These are phyloP conservation scores for Smittia sp. DNA, from an alignment of 2,888 invertebrate genomes.

Conservation along the genomic window DNA sequence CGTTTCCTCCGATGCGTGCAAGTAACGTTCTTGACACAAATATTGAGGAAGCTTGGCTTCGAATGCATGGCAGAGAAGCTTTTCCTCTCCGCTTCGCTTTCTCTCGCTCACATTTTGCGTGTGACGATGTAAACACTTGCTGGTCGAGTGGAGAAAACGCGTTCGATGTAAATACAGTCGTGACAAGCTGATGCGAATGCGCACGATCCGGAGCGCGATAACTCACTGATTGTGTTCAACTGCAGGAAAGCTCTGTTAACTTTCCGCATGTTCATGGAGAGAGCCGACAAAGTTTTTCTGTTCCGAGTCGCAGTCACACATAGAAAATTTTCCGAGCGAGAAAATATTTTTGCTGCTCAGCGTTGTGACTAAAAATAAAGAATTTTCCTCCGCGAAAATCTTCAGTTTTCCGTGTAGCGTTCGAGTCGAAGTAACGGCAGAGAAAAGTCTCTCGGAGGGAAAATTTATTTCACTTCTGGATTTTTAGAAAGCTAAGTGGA, in stretches of 20 bases:
- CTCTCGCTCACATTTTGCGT: not conserved
- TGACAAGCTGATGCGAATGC: not conserved
- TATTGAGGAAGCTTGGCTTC: not conserved
- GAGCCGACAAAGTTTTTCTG: not conserved
- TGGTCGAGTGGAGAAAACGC: not conserved
- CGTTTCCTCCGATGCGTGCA: not conserved
- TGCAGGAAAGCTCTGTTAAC: conserved; percentile 1
- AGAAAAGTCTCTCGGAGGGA: not conserved
- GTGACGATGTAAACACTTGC: not conserved
- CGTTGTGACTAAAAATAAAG: conserved; percentile 35
- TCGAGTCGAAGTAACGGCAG: conserved; percentile 21
- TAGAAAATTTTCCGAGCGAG: not conserved
- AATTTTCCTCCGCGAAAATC: conserved; percentile 18
- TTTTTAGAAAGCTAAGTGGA: not conserved
- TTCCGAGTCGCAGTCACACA: not conserved
- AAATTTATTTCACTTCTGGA: conserved; percentile 4
- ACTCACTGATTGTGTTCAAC: not conserved
- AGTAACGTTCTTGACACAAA: not conserved
- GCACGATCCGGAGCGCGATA: conserved; percentile 8
- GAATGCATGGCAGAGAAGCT: too few species aligned
- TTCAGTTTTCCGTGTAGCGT: conserved; percentile 38
- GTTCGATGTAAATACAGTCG: not conserved
- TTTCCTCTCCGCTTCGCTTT: not conserved
- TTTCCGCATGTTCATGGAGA: conserved; percentile 37
- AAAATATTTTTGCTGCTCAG: not conserved